phyloP scores from a whole-genome alignment of 2,797 vertebrate genomes.

The Remorina albescens region DNA sequence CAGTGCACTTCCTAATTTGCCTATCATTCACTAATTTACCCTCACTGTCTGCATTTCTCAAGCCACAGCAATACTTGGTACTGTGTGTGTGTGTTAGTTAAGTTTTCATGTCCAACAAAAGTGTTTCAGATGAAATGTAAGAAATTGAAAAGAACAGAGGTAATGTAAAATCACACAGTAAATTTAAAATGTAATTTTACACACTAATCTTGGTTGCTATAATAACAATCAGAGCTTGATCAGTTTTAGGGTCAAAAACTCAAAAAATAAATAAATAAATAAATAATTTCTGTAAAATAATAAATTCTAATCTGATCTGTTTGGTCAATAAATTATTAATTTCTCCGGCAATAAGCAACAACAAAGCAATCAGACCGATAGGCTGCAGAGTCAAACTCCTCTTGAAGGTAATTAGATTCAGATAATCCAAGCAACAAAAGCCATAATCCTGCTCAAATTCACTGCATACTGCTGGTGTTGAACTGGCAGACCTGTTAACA shows the following conservation, averaged over 20 bases:
- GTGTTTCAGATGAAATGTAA: too few species aligned
- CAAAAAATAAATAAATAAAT: too few species aligned
- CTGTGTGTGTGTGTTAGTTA: too few species aligned
- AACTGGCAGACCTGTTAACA: constrained; percentile 67
- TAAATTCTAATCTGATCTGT: constrained; percentile 4
- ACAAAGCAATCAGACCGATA: constrained; percentile 47
- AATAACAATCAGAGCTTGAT: too few species aligned
- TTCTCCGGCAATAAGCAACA: constrained; percentile 25
- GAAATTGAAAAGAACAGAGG: too few species aligned
- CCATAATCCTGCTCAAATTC: constrained; percentile 69
- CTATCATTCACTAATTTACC: neutral
- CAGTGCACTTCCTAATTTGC: neutral
- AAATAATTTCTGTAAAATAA: constrained; percentile 10
- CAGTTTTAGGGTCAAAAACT: too few species aligned
- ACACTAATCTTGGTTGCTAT: too few species aligned
- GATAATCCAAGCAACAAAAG: constrained; percentile 78
- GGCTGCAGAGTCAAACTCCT: constrained; percentile 48
- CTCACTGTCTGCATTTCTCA: neutral
- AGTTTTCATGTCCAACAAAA: too few species aligned
- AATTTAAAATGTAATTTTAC: too few species aligned
- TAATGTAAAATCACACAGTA: too few species aligned
- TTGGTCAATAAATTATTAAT: constrained; percentile 38
- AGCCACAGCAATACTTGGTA: too few species aligned
- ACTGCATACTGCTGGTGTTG: constrained; percentile 55
- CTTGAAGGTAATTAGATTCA: constrained; percentile 72